Evolutionary conservation across 1,140 invertebrate genomes (phyloP), one percentile per base, ranked within the genome.

Genomic region (Penaeus vannamei): DNA sequence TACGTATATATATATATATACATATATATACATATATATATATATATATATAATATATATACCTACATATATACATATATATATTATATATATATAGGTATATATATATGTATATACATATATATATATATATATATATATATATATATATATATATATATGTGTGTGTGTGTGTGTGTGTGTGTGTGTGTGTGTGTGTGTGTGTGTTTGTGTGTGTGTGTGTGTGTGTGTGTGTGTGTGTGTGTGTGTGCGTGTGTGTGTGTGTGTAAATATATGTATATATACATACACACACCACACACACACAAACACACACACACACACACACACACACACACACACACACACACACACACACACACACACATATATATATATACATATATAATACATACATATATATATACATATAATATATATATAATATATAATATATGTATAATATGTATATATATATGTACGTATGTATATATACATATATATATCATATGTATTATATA

Each of bases 221-320:
- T n/a, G n/a, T n/a, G n/a, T n/a, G n/a, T n/a, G n/a, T n/a, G n/a
- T n/a, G n/a, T n/a, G n/a, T n/a, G n/a, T n/a, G n/a, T n/a, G n/a
- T n/a, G n/a, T n/a, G n/a, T n/a, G n/a, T n/a, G n/a, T n/a, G n/a
- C n/a, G n/a, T n/a, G n/a, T n/a, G n/a, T n/a, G n/a, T n/a, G n/a
- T n/a, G n/a, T n/a, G n/a, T n/a, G n/a, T n/a, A n/a, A n/a, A 69
- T 69, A 69, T 69, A 69, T 84, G 61, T 69, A 42, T 84, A 26
- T 84, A 23, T 84, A 36, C 72, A 64, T 42, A n/a, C n/a, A n/a
- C n/a, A n/a, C 42, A 10, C 66, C 23, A 84, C 22, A 46, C 5
- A 62, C 46, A 32, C 22, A 69, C 46, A 69, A 20, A 84, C 19
- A 69, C 19, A 66, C n/a, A 80, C n/a, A 80, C n/a, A 80, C 20